phyloP scores from a whole-genome alignment of 2,888 invertebrate genomes.

The Pelosia muscerda region DNA sequence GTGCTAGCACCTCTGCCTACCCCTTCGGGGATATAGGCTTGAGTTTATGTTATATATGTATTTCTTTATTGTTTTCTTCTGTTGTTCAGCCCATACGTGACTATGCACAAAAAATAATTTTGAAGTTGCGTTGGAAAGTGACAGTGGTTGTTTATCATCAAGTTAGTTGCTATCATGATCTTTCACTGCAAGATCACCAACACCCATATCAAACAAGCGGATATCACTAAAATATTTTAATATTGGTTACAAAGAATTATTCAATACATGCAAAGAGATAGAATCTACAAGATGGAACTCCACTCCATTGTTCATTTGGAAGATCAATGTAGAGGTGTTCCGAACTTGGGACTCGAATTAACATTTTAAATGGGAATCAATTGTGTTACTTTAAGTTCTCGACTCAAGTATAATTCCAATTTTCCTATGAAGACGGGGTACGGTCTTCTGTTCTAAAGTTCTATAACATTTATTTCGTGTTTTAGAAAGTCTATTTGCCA shows the following conservation, averaged over 20 bases:
- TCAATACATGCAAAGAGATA: constrained; percentile 46
- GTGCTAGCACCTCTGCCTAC: too few species aligned
- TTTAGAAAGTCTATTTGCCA: too few species aligned
- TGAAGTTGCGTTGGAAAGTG: too few species aligned
- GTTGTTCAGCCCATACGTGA: too few species aligned
- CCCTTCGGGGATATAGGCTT: too few species aligned
- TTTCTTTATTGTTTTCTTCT: neutral
- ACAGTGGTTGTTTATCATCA: too few species aligned
- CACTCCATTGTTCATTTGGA: constrained; percentile 48
- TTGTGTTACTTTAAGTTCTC: constrained; percentile 56
- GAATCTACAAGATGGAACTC: constrained; percentile 43
- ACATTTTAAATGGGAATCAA: constrained; percentile 75
- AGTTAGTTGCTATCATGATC: neutral
- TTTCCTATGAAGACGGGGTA: neutral
- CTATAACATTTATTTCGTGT: neutral
- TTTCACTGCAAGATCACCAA: neutral
- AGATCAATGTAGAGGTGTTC: constrained; percentile 46
- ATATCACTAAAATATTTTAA: neutral
- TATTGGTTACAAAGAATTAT: constrained; percentile 26
- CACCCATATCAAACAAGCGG: neutral
- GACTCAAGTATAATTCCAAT: constrained; percentile 27
- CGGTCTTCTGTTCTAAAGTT: neutral
- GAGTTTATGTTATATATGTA: too few species aligned
- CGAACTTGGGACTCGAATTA: constrained; percentile 65
- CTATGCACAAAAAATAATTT: neutral